Conservation (phyloP, 1,140 invertebrate species). For the Drosophila setifemur region DNA sequence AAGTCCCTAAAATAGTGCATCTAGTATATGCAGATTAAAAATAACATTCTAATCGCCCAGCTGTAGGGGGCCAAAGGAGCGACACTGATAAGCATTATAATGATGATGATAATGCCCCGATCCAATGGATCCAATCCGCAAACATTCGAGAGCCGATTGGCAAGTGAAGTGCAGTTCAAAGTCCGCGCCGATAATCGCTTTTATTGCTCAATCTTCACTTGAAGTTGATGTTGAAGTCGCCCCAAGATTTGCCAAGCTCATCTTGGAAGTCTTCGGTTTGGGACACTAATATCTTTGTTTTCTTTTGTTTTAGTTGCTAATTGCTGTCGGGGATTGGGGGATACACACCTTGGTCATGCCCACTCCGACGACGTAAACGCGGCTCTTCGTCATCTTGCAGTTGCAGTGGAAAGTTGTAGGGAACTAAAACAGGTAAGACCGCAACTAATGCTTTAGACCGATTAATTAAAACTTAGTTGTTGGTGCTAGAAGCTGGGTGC, state of each 20-base stretch:
- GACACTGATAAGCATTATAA: conserved; percentile 19
- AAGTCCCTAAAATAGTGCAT: too few relatives aligned
- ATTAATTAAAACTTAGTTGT: conserved; percentile 22
- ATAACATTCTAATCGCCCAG: conserved; percentile 33
- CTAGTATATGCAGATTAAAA: neutral
- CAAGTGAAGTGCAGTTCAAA: conserved; percentile 69
- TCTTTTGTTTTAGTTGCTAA: neutral
- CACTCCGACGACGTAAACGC: conserved; percentile 96
- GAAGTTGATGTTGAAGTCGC: neutral
- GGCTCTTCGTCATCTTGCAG: conserved; percentile 82
- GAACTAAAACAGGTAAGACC: conserved; percentile 20
- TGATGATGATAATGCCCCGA: conserved; percentile 8
- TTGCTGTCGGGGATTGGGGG: neutral
- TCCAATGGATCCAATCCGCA: neutral
- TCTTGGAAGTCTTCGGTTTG: conserved; percentile 1
- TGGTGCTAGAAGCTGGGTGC: neutral
- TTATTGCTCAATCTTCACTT: conserved; percentile 8
- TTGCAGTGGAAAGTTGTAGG: neutral
- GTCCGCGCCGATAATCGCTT: conserved; percentile 47
- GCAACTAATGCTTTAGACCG: conserved; percentile 6
- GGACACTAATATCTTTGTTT: too few relatives aligned
- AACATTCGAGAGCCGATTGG: conserved; percentile 12
- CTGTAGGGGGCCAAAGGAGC: conserved; percentile 26
- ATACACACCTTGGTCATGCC: conserved; percentile 95
- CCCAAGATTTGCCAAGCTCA: conserved; percentile 11